These are phyloP conservation scores for Cheilosia urbana DNA, from an alignment of 2,888 invertebrate species.

Conservation along the genomic window DNA sequence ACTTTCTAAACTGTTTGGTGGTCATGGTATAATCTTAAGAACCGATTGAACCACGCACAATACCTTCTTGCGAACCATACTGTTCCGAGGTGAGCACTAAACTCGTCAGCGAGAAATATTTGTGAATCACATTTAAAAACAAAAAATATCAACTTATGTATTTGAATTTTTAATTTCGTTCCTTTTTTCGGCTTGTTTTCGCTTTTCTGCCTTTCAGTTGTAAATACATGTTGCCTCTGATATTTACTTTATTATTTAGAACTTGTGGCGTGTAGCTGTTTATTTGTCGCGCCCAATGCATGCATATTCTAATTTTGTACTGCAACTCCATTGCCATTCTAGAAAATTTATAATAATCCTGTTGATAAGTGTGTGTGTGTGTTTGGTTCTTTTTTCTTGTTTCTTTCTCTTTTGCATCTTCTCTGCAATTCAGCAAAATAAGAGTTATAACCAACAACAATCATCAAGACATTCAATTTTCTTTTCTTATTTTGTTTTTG, in stretches of 20 bases:
- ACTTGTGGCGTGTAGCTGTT: neutral
- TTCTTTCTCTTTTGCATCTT: constrained; percentile 37
- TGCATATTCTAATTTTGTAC: constrained; percentile 13
- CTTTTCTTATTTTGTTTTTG: constrained; percentile 46
- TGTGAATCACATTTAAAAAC: constrained; percentile 23
- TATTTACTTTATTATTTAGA: constrained; percentile 12
- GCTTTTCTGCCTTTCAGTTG: constrained; percentile 4
- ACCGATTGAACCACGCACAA: neutral
- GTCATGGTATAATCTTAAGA: neutral
- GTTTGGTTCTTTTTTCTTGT: neutral
- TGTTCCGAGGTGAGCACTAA: constrained; percentile 18
- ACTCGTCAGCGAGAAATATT: constrained; percentile 29
- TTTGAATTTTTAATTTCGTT: constrained; percentile 11
- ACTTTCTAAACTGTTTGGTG: neutral
- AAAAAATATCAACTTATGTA: constrained; percentile 25
- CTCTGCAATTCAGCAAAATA: constrained; percentile 50
- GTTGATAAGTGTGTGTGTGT: neutral
- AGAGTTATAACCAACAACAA: constrained; percentile 67
- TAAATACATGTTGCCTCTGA: constrained; percentile 5
- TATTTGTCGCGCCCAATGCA: neutral
- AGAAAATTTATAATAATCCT: constrained; percentile 19
- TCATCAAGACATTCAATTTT: constrained; percentile 73
- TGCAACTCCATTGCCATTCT: constrained; percentile 19
- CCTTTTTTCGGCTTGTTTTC: constrained; percentile 10
- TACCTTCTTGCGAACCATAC: constrained; percentile 17